Base-by-base conservation (phyloP, 2,797 vertebrate species). In the Darevskia nairensis region DNA sequence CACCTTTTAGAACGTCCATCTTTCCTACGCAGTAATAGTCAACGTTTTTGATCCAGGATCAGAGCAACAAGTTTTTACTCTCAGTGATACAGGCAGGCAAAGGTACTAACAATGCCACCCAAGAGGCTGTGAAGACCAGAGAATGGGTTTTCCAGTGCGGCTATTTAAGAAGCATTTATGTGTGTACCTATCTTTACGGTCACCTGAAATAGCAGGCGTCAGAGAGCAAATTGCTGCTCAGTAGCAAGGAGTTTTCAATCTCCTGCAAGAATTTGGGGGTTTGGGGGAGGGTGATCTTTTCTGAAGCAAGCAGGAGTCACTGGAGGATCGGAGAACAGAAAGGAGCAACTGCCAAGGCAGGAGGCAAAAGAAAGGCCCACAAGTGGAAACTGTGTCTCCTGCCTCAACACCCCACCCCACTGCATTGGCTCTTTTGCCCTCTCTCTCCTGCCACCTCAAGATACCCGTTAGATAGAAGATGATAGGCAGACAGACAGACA, bases 271-370 rank as follows among this genome's bases (percentile, higher is more conserved):
- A 72, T 35, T 55, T 72, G 44, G n/a, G 29, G n/a, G 8, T 35
- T 61, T 10, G 23, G 13, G 1, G 0, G 91, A 91, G 92, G 84
- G 89, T 78, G 39, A 85, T 69, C 21, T 35, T 74, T 90, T 39
- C 39, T 68, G 39, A 4, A 69, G 39, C 25, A 68, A 69, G n/a
- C 50, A 80, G 21, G 9, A 71, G 61, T 86, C n/a, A 69, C 9
- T 82, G 87, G 85, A 91, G 72, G 88, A 93, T 9, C 44, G 88
- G 91, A 94, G 39, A 82, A 74, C 2, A 74, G 92, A 93, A 89
- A 91, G 7, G 11, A 86, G 50, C 41, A 78, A 74, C 4, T 55
- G 10, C 32, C 74, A 84, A 32, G 64, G 44, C 50, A 80, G 64
- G 68, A 72, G 46, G 68, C 74, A 44, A 77, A 85, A 68, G 29